Percentiles rank a stretch among this genome's conserved stretches.
Evolutionary conservation across 2,113 vertebrate species (phyloP).

Genomic region (Xenotilapia leptura): DNA sequence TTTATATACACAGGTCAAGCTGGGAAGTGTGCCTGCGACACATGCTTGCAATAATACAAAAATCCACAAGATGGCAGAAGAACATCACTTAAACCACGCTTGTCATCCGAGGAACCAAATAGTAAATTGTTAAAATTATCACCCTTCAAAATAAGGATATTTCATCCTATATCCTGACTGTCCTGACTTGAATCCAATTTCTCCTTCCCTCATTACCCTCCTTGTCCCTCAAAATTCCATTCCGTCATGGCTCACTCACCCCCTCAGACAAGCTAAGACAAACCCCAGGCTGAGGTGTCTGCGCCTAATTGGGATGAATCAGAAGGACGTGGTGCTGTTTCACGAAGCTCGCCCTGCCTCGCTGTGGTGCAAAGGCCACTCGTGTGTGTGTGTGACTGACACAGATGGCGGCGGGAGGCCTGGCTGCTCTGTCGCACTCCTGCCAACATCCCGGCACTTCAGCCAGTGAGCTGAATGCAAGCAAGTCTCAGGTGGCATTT

Average conservation of each 20-base stretch:
- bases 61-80: slow-evolving; percentile 54
- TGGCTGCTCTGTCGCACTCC: slow-evolving; percentile 18
- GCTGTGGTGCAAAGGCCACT: background rate
- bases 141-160: slow-evolving; percentile 32
- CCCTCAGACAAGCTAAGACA: background rate
- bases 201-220: slow-evolving; percentile 42
- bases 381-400: slow-evolving; percentile 27
- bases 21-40: background rate
- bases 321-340: background rate
- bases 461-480: background rate
- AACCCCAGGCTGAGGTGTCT: background rate
- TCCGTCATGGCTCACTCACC: slow-evolving; percentile 16
- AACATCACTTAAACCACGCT: background rate
- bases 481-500: background rate
- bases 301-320: slow-evolving; percentile 29
- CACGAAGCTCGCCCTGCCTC: background rate
- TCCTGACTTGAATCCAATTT: slow-evolving; percentile 37
- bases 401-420: slow-evolving; percentile 53
- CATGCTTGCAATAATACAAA: background rate
- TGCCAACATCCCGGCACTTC: background rate
- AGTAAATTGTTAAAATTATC: background rate
- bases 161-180: slow-evolving; percentile 19
- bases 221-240: slow-evolving; percentile 29
- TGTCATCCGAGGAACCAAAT: background rate
- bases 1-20: background rate